Percentiles rank a stretch among this genome's conserved stretches.
These are phyloP conservation scores for Myrmecophaga tridactyla DNA, from an alignment of 2,113 vertebrate species.

Conservation along the genomic window DNA sequence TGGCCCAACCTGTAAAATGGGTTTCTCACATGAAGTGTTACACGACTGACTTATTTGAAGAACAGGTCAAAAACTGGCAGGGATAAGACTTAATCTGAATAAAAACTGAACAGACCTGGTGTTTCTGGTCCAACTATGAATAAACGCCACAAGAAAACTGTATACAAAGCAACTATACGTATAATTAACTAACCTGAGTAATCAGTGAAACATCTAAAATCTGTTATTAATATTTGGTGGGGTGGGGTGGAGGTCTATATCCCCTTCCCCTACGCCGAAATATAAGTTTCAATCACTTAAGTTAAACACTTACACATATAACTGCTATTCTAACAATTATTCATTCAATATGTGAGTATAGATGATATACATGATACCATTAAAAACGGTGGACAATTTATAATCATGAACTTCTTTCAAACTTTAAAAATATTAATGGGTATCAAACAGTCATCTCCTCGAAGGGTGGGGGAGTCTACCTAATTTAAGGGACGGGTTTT, in stretches of 20 bases:
- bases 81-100: background rate
- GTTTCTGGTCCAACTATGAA: background rate
- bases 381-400: background rate
- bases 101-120: background rate
- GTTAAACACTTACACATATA: background rate
- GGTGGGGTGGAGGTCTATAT: background rate
- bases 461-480: background rate
- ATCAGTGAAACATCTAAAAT: background rate
- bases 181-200: background rate
- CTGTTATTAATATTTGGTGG: background rate
- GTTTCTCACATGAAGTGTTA: background rate
- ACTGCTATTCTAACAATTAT: background rate
- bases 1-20: background rate
- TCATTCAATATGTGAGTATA: background rate
- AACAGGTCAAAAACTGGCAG: background rate
- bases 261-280: background rate
- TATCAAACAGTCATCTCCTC: background rate
- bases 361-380: background rate
- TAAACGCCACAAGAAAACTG: slow-evolving; percentile 18
- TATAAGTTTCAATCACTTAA: background rate
- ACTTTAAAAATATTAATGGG: background rate
- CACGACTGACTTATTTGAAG: background rate
- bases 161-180: background rate
- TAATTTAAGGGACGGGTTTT: background rate
- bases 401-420: background rate